Evolutionary conservation across 2,888 invertebrate genomes (phyloP).

Genomic region (Parnassius glacialis): DNA sequence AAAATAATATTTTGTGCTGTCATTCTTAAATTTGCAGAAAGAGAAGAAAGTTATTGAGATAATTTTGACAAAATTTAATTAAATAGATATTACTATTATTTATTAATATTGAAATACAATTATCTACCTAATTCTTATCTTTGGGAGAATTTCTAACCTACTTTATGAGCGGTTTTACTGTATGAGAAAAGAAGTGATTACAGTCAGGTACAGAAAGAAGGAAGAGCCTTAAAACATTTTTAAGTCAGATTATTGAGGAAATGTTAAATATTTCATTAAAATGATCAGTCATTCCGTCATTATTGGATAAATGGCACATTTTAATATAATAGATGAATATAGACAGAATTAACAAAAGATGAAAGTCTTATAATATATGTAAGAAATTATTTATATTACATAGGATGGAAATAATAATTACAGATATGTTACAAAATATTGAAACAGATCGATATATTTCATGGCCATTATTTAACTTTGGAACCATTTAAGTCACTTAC

Average conservation of each 20-base stretch:
- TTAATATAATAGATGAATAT: constrained; percentile 37
- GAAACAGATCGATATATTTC: constrained; percentile 3
- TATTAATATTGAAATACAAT: constrained; percentile 24
- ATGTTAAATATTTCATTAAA: constrained; percentile 16
- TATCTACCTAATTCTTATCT: constrained; percentile 51
- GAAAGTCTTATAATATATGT: neutral
- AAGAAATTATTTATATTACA: neutral
- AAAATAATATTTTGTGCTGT: too few relatives aligned
- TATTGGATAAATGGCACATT: constrained; percentile 41
- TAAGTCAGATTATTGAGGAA: constrained; percentile 27
- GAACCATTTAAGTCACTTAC: constrained; percentile 14
- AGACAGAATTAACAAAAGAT: neutral
- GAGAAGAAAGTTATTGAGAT: too few relatives aligned
- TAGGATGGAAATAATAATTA: too few relatives aligned
- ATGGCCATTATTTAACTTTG: constrained; percentile 18
- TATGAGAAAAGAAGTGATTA: constrained; percentile 28
- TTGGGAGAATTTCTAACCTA: constrained; percentile 52
- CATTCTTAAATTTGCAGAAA: too few relatives aligned
- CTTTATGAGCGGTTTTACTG: constrained; percentile 37
- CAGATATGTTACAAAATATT: neutral
- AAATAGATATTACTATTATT: neutral
- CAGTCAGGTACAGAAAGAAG: constrained; percentile 57
- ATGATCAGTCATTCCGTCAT: constrained; percentile 27
- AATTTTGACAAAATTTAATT: neutral
- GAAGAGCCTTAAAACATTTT: constrained; percentile 31